Percentiles rank a stretch among this genome's conserved stretches.
phyloP scores from a whole-genome alignment of 2,888 invertebrate genomes.

The Ichneumoninae sp. region DNA sequence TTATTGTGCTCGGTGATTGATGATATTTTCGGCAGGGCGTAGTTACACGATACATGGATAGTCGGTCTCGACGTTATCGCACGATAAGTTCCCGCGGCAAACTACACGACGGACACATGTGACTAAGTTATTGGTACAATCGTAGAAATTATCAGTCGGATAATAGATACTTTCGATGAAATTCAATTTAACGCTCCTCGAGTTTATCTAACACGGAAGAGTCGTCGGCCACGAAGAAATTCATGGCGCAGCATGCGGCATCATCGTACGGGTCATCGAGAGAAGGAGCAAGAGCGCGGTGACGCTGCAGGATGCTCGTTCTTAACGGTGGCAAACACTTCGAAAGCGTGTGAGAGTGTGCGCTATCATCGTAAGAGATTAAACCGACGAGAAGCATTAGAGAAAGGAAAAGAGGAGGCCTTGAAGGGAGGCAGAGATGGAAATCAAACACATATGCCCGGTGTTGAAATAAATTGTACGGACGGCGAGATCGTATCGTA shows the following conservation, averaged over 20 bases:
- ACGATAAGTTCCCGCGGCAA: neutral
- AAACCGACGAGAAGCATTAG: constrained; percentile 44
- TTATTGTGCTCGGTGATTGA: constrained; percentile 53
- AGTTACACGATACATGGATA: neutral
- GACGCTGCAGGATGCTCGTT: constrained; percentile 34
- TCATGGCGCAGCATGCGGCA: constrained; percentile 24
- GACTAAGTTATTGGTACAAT: constrained; percentile 6
- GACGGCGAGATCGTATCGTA: constrained; percentile 59
- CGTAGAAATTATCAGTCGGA: constrained; percentile 17
- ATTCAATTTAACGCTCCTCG: constrained; percentile 27
- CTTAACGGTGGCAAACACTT: constrained; percentile 41
- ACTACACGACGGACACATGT: neutral
- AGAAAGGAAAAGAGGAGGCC: constrained; percentile 17
- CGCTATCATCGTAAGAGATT: constrained; percentile 44
- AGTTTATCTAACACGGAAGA: constrained; percentile 20
- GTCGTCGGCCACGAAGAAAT: constrained; percentile 9
- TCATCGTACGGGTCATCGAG: constrained; percentile 14
- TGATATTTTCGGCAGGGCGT: constrained; percentile 17
- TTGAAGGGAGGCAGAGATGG: neutral
- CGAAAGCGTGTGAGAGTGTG: constrained; percentile 20
- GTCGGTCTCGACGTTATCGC: neutral
- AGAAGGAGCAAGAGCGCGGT: constrained; percentile 32
- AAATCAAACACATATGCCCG: neutral
- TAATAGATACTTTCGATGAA: constrained; percentile 29
- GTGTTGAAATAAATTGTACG: constrained; percentile 67